phyloP scores from a whole-genome alignment of 2,797 vertebrate genomes.

The Urophycis tenuis region DNA sequence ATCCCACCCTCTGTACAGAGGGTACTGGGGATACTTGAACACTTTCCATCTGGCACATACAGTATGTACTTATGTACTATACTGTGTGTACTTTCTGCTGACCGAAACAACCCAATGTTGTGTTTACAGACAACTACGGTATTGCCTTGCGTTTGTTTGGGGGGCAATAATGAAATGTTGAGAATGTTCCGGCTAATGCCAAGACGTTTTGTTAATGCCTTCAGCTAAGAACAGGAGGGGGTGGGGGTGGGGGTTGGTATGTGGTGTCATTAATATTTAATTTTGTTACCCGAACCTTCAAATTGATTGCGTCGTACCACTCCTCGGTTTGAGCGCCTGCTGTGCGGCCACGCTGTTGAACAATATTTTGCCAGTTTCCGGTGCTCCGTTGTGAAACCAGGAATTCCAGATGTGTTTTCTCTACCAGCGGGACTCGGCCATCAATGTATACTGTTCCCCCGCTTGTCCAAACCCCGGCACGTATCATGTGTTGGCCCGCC shows the following conservation, averaged over 20 bases:
- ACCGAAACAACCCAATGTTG: neutral
- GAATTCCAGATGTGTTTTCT: slow-evolving; percentile 23
- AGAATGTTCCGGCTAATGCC: neutral
- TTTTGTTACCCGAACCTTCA: neutral
- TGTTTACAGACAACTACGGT: too few relatives aligned
- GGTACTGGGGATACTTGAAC: neutral
- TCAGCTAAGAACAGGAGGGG: neutral
- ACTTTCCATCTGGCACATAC: neutral
- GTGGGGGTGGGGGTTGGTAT: too few relatives aligned
- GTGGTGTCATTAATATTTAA: neutral
- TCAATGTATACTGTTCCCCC: neutral
- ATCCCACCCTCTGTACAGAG: neutral
- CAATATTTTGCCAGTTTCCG: slow-evolving; percentile 7
- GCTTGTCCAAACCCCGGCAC: neutral
- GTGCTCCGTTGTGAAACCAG: slow-evolving; percentile 11
- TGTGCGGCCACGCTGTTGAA: neutral
- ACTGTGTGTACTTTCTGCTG: neutral
- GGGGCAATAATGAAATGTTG: neutral
- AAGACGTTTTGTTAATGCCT: neutral
- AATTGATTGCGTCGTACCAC: neutral
- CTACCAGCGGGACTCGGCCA: slow-evolving; percentile 14
- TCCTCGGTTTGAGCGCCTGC: neutral
- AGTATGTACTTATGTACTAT: too few relatives aligned
- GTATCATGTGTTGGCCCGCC: slow-evolving; percentile 8
- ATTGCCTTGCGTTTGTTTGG: neutral